Base-by-base conservation (phyloP, 1,140 invertebrate genomes). In the Drosophila suzukii region DNA sequence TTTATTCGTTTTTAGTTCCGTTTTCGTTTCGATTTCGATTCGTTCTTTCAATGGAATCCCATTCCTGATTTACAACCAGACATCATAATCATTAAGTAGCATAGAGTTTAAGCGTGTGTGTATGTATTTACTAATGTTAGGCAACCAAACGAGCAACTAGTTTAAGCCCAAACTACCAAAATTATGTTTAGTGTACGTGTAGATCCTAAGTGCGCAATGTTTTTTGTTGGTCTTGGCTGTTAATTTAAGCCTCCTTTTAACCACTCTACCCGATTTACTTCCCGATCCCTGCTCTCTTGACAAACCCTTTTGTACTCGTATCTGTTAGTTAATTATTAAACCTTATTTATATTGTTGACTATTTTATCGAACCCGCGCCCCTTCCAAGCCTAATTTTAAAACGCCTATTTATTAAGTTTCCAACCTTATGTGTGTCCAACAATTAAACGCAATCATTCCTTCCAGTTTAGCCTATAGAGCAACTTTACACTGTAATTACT, bases 381-480 rank as follows among this genome's bases (percentile, higher is more conserved):
- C 38, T 39, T 8, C 12, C 32, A 17, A 30, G 8, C 24, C 36
- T 55, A 50, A 56, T 60, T 68, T 79, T 47, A 53, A 53, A 47
- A 39, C 63, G 34, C 60, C 39, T 59, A 70, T 74, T 72, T 80
- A 63, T 70, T 80, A 49, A 78, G 51, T 70, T 75, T 78, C 53
- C 12, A 74, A 57, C 57, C 61, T 81, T 86, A 60, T 85, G 82
- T 86, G 60, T 85, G 82, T 85, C 78, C 82, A 85, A 72, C 74
- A 85, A 86, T 86, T 81, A 78, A 86, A 81, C 67, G 82, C 82
- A 85, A 86, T 85, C 82, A 85, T 85, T 85, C 82, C 82, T 85
- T 85, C 82, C 82, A 85, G 78, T 72, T 71, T 85, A 85, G 82
- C 82, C 67, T 86, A 77, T 81, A 86, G 82, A 81, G 82, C 78